Evolutionary conservation across 2,797 vertebrate species (phyloP).

Genomic region (Gobionotothen gibberifrons): DNA sequence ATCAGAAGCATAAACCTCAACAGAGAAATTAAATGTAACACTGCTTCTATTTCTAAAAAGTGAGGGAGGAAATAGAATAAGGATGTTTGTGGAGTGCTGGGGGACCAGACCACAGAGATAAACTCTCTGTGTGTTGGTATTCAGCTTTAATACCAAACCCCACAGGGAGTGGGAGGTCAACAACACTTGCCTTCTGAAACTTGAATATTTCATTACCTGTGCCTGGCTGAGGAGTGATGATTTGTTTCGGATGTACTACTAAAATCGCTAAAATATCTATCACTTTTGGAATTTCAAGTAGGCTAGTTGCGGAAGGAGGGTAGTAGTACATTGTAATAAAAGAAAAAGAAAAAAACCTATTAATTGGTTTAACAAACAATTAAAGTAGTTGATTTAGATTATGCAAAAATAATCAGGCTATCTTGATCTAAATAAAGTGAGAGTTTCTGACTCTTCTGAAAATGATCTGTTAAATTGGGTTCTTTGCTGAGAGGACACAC

Average conservation of each 20-base stretch:
- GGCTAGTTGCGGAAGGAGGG: neutral
- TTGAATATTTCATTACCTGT: conserved; percentile 17
- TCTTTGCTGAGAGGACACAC: too few species aligned
- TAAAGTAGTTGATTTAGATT: neutral
- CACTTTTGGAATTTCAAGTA: conserved; percentile 5
- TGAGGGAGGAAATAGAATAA: neutral
- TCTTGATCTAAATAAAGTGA: too few species aligned
- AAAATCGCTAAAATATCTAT: conserved; percentile 12
- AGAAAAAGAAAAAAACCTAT: too few species aligned
- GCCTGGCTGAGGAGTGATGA: neutral
- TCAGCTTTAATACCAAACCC: conserved; percentile 8
- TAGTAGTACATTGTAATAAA: too few species aligned
- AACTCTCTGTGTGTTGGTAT: conserved; percentile 23
- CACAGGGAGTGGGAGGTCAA: conserved; percentile 26
- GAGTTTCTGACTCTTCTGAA: too few species aligned
- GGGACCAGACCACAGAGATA: conserved; percentile 6
- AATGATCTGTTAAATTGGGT: too few species aligned
- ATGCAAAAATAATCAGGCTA: neutral
- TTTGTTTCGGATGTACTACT: neutral
- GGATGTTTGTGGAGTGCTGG: conserved; percentile 17
- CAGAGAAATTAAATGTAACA: conserved; percentile 18
- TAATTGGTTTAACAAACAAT: neutral
- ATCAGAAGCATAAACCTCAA: conserved; percentile 13
- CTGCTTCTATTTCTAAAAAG: neutral
- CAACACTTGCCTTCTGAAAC: conserved; percentile 22